Evolutionary conservation across 2,888 invertebrate genomes (phyloP), one percentile per base, ranked within the genome.

Genomic region (Apeira syringaria): DNA sequence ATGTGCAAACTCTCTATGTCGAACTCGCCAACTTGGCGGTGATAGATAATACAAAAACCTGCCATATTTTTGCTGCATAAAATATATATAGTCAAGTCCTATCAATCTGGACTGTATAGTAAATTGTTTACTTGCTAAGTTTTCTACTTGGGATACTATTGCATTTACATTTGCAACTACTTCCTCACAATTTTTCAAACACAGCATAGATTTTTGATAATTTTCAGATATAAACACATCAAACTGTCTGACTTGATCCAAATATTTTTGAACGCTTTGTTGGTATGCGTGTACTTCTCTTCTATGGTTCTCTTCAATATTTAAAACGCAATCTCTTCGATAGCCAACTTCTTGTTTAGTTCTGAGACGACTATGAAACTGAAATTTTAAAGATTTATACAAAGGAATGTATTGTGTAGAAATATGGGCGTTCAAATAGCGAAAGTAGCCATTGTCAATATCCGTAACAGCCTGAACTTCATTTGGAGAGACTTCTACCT

Each of bases 21-120:
- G 74, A 25, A 69, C 65, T 10, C 92, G 85, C 93, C 93, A 94
- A 17, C 83, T 79, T 24, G 92, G 85, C 1, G 94, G 93, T 20
- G 94, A 92, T n/a, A 94, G 75, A 59, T 92, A 90, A 68, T 92
- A 93, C 8, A 94, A 75, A 77, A 94, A 94, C 56, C 92, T 89
- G 37, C 94, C 94, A 68, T 93, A 94, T 73, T 92, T 91, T 67
- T 93, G 93, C 43, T 91, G 91, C 27, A 91, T 75, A 32, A 91
- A 72, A 89, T 93, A 94, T 50, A 87, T 88, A 59, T 93, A 93
- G 59, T 94, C 93, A 41, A 93, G 80, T 15, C 91, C 89, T 47
- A 93, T 91, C 11, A 94, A 78, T 50, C 72, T 76, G 7, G 88
- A 84, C 25, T 64, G 76, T 13, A 77, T 71, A 13, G 68, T 70